Percentiles rank a stretch among this genome's conserved stretches.
phyloP scores from a whole-genome alignment of 2,113 vertebrate genomes.

The Prunella fulvescens region DNA sequence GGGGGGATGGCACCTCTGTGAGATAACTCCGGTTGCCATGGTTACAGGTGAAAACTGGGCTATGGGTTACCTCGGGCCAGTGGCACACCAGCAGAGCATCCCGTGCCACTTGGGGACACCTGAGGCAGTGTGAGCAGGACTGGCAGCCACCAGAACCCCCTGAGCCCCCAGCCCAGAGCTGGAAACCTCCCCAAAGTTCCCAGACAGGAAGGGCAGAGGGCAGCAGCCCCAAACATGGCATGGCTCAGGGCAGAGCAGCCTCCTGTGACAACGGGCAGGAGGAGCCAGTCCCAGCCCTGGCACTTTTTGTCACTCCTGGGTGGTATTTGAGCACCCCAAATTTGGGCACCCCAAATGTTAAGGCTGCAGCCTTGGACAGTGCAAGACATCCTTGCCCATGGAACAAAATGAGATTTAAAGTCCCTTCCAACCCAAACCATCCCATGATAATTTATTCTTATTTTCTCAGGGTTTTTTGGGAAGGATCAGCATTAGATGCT shows the following conservation, averaged over 20 bases:
- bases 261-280: background rate
- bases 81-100: background rate
- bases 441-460: background rate
- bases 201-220: too few relatives aligned
- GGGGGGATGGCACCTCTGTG: background rate
- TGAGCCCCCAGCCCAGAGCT: background rate
- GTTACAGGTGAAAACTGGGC: slow-evolving; percentile 31
- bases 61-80: slow-evolving; percentile 7
- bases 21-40: background rate
- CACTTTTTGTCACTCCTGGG: background rate
- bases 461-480: accelerated
- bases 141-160: background rate
- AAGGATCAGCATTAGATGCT: background rate
- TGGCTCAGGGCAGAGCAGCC: background rate
- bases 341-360: background rate
- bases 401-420: background rate
- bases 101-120: background rate
- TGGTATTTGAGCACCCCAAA: too few relatives aligned
- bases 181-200: background rate
- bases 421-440: background rate
- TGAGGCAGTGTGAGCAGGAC: accelerated
- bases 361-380: too few relatives aligned
- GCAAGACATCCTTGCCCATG: background rate
- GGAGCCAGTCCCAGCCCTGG: background rate
- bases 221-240: background rate